Evolutionary conservation across 2,113 vertebrate species (phyloP).

Genomic region (Xiphophorus maculatus): DNA sequence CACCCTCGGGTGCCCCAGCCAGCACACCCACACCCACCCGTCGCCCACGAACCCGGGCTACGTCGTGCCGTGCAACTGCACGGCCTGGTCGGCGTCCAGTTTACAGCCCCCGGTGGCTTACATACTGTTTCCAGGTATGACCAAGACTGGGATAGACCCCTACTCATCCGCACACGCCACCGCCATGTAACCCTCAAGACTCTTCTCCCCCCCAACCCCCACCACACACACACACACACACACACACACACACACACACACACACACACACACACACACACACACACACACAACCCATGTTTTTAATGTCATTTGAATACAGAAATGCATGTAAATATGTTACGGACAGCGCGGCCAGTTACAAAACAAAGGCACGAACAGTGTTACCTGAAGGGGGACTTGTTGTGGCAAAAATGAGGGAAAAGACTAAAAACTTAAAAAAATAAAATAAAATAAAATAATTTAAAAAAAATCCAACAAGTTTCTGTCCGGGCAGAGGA

Average conservation of each 20-base stretch:
- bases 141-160: constrained; percentile 98
- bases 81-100: constrained; percentile 96
- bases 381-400: constrained; percentile 70
- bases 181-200: constrained; percentile 87
- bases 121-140: constrained; percentile 99
- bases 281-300: constrained; percentile 17
- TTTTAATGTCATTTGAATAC: constrained; percentile 79
- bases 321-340: constrained; percentile 84
- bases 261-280: too few relatives aligned
- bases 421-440: constrained; percentile 36
- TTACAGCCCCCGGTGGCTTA: constrained; percentile 99
- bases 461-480: constrained; percentile 70
- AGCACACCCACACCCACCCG: constrained; percentile 99
- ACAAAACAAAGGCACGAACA: constrained; percentile 68
- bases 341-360: constrained; percentile 64
- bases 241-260: too few relatives aligned
- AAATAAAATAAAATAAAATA: constrained; percentile 64
- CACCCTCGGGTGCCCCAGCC: constrained; percentile 93
- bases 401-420: constrained; percentile 49
- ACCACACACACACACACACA: too few relatives aligned
- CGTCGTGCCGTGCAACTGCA: constrained; percentile 99
- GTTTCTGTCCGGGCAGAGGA: constrained; percentile 72
- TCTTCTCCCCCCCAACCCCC: constrained; percentile 11
- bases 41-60: constrained; percentile 99
- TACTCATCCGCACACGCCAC: constrained; percentile 96